These are phyloP conservation scores for Alca torda DNA, from an alignment of 2,797 vertebrate species.

Conservation along the genomic window DNA sequence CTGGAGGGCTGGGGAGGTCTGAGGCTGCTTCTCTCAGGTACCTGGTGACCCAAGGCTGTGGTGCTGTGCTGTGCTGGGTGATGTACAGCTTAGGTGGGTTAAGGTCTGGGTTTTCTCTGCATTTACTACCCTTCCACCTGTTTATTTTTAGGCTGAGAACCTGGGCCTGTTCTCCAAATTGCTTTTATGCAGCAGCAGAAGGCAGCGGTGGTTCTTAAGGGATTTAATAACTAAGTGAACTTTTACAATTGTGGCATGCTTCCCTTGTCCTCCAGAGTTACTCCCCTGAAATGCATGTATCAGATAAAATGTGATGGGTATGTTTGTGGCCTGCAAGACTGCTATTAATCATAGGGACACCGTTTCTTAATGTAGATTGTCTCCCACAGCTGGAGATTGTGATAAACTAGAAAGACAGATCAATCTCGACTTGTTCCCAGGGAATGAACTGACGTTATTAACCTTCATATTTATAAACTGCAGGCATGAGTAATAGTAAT, in stretches of 20 bases:
- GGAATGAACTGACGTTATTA: slow-evolving; percentile 30
- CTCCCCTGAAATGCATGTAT: background rate
- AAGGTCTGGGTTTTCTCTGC: background rate
- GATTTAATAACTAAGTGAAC: background rate
- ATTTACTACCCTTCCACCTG: background rate
- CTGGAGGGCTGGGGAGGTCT: background rate
- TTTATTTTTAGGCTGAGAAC: background rate
- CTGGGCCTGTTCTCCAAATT: background rate
- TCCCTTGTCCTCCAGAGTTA: background rate
- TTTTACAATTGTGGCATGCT: background rate
- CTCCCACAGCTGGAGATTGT: slow-evolving; percentile 30
- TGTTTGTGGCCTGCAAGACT: slow-evolving; percentile 15
- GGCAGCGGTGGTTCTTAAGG: background rate
- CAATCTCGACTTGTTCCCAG: background rate
- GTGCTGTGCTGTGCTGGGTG: background rate
- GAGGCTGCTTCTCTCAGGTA: background rate
- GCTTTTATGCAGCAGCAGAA: background rate
- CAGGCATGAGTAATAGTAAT: background rate
- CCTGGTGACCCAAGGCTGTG: background rate
- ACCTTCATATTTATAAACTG: slow-evolving; percentile 32
- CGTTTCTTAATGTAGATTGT: background rate
- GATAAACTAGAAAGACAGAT: slow-evolving; percentile 21
- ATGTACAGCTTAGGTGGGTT: background rate
- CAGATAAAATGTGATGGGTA: background rate
- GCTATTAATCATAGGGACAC: slow-evolving; percentile 27